phyloP scores from a whole-genome alignment of 2,797 vertebrate species.

The Alosa sapidissima region DNA sequence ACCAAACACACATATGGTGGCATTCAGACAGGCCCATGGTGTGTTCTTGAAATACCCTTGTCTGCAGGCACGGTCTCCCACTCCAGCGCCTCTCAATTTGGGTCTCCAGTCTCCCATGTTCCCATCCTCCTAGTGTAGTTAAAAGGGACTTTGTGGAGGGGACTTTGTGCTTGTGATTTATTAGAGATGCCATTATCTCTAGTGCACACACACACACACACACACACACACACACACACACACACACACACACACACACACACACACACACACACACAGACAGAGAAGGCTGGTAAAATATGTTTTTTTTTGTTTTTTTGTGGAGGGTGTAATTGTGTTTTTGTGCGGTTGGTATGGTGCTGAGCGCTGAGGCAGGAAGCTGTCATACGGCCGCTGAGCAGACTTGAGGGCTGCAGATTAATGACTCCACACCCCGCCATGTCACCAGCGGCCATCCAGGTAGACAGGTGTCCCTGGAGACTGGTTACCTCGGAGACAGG shows the following conservation, averaged over 20 bases:
- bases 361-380: slow-evolving; percentile 28
- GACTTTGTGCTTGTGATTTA: neutral
- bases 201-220: neutral
- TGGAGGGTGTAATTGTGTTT: slow-evolving; percentile 37
- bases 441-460: slow-evolving; percentile 49
- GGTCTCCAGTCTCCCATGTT: neutral
- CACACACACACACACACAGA: no score
- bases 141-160: neutral
- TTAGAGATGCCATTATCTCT: no score
- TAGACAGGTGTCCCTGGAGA: slow-evolving; percentile 51
- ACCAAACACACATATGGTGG: neutral
- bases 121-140: neutral
- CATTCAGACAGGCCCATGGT: neutral
- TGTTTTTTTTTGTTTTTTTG: slow-evolving; percentile 14
- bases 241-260: neutral
- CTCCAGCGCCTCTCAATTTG: neutral
- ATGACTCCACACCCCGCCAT: slow-evolving; percentile 54
- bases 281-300: neutral
- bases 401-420: slow-evolving; percentile 54
- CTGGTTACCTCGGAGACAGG: slow-evolving; percentile 47
- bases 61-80: neutral
- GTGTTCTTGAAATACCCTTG: neutral
- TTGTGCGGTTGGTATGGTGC: slow-evolving; percentile 39
- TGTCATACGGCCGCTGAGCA: slow-evolving; percentile 45
- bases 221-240: neutral